These are phyloP conservation scores for Edolisoma coerulescens DNA, from an alignment of 2,113 vertebrate genomes.

Conservation along the genomic window DNA sequence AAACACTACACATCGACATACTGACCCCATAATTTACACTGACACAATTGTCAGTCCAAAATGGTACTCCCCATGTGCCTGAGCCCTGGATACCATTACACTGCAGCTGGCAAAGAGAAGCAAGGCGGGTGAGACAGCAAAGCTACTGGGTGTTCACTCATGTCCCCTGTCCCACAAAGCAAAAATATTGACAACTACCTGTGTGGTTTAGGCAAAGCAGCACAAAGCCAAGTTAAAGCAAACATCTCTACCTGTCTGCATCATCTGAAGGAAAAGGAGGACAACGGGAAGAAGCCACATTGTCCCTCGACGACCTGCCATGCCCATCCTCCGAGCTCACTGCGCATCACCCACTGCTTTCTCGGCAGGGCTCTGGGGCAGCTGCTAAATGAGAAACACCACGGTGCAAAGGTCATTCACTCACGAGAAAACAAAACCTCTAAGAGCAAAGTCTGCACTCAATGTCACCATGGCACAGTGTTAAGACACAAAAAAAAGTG, in stretches of 20 bases:
- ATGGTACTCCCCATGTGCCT: neutral
- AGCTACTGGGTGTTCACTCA: neutral
- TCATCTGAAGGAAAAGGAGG: constrained; percentile 12
- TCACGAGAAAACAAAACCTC: neutral
- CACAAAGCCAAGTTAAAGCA: neutral
- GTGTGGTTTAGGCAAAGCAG: neutral
- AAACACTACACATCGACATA: neutral
- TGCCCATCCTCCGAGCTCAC: neutral
- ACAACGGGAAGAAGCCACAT: neutral
- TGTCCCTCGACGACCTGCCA: neutral
- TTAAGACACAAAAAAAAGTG: neutral
- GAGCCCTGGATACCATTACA: neutral
- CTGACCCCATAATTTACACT: neutral
- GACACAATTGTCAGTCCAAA: neutral
- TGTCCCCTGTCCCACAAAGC: neutral
- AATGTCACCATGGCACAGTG: neutral
- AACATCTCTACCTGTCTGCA: constrained; percentile 33
- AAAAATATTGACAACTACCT: neutral
- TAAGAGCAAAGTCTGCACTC: neutral
- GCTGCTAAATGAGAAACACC: neutral
- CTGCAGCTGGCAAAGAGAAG: neutral
- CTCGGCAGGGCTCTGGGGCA: neutral
- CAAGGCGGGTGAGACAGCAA: neutral
- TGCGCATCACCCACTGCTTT: rapidly evolving
- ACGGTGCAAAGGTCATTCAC: constrained; percentile 33